phyloP scores from a whole-genome alignment of 2,797 vertebrate species.

The Nyctibius grandis region DNA sequence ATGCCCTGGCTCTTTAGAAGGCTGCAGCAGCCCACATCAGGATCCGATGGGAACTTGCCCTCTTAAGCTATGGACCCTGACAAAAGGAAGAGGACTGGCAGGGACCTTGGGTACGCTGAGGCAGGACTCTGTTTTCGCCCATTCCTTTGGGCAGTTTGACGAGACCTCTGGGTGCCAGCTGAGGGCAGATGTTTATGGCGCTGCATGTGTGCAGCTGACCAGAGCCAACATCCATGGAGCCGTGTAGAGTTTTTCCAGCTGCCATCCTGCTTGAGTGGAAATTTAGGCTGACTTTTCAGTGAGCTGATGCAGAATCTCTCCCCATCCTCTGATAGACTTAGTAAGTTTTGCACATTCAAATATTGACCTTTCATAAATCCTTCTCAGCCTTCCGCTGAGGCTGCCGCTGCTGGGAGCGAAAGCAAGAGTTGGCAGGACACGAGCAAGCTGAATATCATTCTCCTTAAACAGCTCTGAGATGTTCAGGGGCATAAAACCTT shows the following conservation, averaged over 20 bases:
- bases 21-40: not conserved
- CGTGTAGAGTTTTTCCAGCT: not conserved
- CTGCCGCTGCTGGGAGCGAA: not conserved
- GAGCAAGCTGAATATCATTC: constrained; percentile 54
- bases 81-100: not conserved
- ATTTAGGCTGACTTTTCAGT: not conserved
- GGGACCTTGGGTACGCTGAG: not conserved
- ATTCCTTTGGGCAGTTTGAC: fast-evolving
- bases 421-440: constrained; percentile 46
- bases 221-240: not conserved
- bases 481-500: constrained; percentile 54
- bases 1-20: not conserved
- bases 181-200: fast-evolving
- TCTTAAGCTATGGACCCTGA: not conserved
- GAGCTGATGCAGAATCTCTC: not conserved
- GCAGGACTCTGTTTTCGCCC: not conserved
- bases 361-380: constrained; percentile 59
- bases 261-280: not conserved
- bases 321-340: not conserved
- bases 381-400: constrained; percentile 27
- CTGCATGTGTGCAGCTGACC: not conserved
- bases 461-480: constrained; percentile 44
- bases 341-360: constrained; percentile 62
- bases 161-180: fast-evolving
- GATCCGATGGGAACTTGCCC: fast-evolving